Conservation (phyloP, 1,140 invertebrate genomes). For the Nilaparvata lugens region DNA sequence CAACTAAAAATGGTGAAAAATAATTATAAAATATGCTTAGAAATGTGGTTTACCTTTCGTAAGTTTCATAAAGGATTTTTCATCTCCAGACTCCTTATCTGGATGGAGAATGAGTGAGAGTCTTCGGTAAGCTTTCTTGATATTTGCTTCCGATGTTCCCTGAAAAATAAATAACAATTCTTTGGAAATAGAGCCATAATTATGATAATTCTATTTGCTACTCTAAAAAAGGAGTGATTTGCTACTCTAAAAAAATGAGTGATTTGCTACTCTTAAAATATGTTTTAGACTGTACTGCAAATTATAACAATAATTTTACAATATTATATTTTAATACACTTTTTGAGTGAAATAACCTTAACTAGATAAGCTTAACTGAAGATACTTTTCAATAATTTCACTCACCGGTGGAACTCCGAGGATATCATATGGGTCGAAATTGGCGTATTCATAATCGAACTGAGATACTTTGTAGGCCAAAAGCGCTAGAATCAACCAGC, state of each 20-base stretch:
- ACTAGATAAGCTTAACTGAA: slow-evolving; percentile 2
- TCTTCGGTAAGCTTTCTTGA: slow-evolving; percentile 93
- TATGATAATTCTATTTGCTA: no score
- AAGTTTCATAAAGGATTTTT: slow-evolving; percentile 94
- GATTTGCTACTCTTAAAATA: no score
- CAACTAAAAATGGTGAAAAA: slow-evolving; percentile 6
- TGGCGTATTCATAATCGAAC: slow-evolving; percentile 95
- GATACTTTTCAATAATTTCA: slow-evolving; percentile 18
- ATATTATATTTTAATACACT: slow-evolving; percentile 1
- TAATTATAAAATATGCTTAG: no score
- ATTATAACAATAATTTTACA: slow-evolving; percentile 3
- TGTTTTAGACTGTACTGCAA: no score
- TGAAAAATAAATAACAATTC: slow-evolving; percentile 37
- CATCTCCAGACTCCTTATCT: slow-evolving; percentile 95
- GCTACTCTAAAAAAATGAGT: no score
- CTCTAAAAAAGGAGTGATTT: no score
- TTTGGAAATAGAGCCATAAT: no score
- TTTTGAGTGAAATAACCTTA: background rate
- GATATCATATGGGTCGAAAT: slow-evolving; percentile 98
- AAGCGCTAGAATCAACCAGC: slow-evolving; percentile 80
- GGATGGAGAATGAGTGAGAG: slow-evolving; percentile 92
- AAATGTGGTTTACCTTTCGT: slow-evolving; percentile 74
- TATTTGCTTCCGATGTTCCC: slow-evolving; percentile 76
- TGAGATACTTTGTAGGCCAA: slow-evolving; percentile 94
- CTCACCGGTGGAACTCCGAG: slow-evolving; percentile 73